Evolutionary conservation across 2,113 vertebrate genomes (phyloP), one percentile per base, ranked within the genome.

Genomic region (Gasterosteus nipponicus): DNA sequence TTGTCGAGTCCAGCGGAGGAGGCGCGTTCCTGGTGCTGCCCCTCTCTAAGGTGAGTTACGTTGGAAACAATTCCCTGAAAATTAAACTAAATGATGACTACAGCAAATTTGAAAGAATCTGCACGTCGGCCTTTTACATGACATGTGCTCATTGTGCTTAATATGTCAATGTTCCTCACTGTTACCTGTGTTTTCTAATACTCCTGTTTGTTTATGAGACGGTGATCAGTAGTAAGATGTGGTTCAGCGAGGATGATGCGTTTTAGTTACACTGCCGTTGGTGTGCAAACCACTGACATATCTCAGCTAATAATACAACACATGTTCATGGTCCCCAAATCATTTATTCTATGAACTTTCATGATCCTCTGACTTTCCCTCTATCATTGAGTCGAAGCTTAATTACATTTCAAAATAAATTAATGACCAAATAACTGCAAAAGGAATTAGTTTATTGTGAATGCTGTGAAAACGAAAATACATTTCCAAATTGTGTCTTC

Each of bases 11-110:
- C 0, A 97, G 98, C 0, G 98, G 98, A 0, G 97, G 98, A 0
- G 98, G 98, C 7, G 95, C 98, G 4, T 98, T 99, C 90, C 95
- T 99, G 26, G 96, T 97, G 67, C 87, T 99, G 73, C 96, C 96
- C n/a, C 89, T 99, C 14, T 91, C 92, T 67, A 98, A 99, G 96
- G 98, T 99, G 85, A 91, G 96, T 80, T 19, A 49, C 59, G 44
- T 63, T 49, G 12, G 8, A 31, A 26, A 19, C 12, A 46, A 11
- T 29, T 31, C 26, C 31, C 16, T 58, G 10, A 70, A n/a, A 2
- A 44, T 44, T 38, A 57, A 29, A 57, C 26, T 3, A 31, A 57
- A 31, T 31, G 54, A 26, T 57, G 54, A 57, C 31, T 15, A 57
- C 29, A 12, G 22, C 2, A 15, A 57, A 16, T 33, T 14, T 31